A percentile compares a stretch with the other conserved stretches of the same genome.
Evolutionary conservation across 2,888 invertebrate species (phyloP).

Genomic region (Oeneis ivallda): DNA sequence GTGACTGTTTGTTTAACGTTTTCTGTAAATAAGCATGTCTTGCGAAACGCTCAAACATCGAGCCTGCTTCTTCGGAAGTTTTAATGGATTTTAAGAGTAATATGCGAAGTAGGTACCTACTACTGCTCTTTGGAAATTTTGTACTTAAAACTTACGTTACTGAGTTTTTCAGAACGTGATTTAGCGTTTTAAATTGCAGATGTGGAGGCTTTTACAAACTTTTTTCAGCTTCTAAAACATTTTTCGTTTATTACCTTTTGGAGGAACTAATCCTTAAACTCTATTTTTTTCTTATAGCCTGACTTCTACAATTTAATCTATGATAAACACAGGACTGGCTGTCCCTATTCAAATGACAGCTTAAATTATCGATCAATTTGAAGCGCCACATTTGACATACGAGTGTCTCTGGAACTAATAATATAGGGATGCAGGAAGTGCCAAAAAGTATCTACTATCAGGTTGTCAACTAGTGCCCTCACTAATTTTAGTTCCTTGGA

Average conservation of each 20-base stretch:
- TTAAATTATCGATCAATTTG: no score
- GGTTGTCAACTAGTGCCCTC: no score
- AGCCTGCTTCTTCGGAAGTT: constrained; percentile 30
- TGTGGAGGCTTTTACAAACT: neutral
- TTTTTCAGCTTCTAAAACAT: neutral
- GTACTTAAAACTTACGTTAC: neutral
- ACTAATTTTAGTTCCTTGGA: no score
- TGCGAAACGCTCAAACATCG: constrained; percentile 35
- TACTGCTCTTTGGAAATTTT: neutral
- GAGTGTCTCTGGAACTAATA: no score
- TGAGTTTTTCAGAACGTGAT: neutral
- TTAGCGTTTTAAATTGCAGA: neutral
- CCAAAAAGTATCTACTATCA: no score
- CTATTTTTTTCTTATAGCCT: no score
- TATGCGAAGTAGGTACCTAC: constrained; percentile 6
- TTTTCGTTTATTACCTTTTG: neutral
- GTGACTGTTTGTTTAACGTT: constrained; percentile 52
- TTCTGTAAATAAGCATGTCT: constrained; percentile 57
- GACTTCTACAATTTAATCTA: no score
- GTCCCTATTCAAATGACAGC: no score
- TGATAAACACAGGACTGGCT: no score
- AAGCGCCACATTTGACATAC: no score
- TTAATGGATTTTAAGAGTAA: constrained; percentile 33
- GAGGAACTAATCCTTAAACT: no score
- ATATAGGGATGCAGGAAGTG: no score